Evolutionary conservation across 2,797 vertebrate species (phyloP).

Genomic region (Ciconia nigra): DNA sequence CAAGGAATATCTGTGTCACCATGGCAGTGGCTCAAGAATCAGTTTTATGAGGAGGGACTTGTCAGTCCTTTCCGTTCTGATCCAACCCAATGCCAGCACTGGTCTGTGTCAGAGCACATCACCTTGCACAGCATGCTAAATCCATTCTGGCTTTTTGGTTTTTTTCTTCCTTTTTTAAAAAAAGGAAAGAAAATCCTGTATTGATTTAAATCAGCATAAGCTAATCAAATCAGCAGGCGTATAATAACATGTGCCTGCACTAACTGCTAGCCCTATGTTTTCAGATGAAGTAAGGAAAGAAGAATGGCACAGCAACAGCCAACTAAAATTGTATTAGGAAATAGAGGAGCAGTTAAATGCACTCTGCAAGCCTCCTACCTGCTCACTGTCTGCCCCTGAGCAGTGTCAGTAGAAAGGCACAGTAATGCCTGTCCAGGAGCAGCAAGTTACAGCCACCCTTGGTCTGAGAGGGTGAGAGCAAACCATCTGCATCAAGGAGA

Average conservation of each 20-base stretch:
- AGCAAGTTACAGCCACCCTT: rapidly evolving
- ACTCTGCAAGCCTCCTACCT: neutral
- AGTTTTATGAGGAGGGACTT: neutral
- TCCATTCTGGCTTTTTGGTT: neutral
- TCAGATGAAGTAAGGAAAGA: neutral
- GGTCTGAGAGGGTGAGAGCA: neutral
- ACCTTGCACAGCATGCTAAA: neutral
- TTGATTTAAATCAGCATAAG: neutral
- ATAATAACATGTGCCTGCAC: neutral
- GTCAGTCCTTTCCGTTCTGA: neutral
- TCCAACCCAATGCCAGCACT: neutral
- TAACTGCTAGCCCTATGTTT: neutral
- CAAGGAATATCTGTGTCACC: neutral
- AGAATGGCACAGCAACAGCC: neutral
- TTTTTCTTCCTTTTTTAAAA: neutral
- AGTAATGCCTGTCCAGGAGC: rapidly evolving
- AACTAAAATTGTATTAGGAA: neutral
- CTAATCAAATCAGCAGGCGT: neutral
- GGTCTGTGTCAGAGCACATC: neutral
- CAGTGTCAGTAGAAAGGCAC: neutral
- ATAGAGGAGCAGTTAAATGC: neutral
- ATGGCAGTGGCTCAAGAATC: neutral
- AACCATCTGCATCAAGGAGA: neutral
- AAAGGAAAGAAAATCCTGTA: neutral
- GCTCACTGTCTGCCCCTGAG: neutral